Evolutionary conservation across 2,797 vertebrate genomes (phyloP), one percentile per base, ranked within the genome.

Genomic region (Microctenopoma stevenorrisi): DNA sequence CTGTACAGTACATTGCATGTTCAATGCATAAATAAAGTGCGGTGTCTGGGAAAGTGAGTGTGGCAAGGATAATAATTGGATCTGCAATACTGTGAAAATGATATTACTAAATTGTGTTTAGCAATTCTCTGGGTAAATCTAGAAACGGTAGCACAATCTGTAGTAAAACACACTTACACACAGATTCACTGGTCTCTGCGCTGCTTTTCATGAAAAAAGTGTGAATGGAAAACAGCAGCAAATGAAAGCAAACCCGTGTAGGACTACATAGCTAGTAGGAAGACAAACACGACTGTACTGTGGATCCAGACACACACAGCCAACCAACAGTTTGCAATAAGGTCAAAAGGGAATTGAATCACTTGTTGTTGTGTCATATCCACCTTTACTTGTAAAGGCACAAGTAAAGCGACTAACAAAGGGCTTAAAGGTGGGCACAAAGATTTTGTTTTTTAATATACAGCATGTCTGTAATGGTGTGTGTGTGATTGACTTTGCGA

Each of bases 201-300:
- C 43, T 26, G 71, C 64, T 67, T 76, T 74, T 82, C 18, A 14
- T n/a, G 10, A 28, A 68, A 43, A 11, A 64, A 42, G 74, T 78
- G 71, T 76, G 72, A 88, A 67, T 74, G 18, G 51, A 78, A 43
- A 78, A 44, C 47, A 61, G 68, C 43, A 60, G 59, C 43, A 73
- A 72, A 74, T 71, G 54, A 84, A 80, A 86, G 79, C 81, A 87
- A 83, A 86, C 42, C 51, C 72, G 6, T 82, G 79, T 85, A 50
- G 44, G 59, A 72, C 65, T 37, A 60, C 64, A 52, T 62, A 68
- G 60, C 61, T 55, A 22, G 69, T 64, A 58, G 57, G 64, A 66
- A 69, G 51, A 73, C 59, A 64, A 74, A 73, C 68, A 74, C 22
- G 62, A 22, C 58, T 83, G 30, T 4, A 74, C 55, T 48, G 47